Evolutionary conservation across 2,797 vertebrate genomes (phyloP), one percentile per base, ranked within the genome.

Genomic region (Hyperoplus immaculatus): DNA sequence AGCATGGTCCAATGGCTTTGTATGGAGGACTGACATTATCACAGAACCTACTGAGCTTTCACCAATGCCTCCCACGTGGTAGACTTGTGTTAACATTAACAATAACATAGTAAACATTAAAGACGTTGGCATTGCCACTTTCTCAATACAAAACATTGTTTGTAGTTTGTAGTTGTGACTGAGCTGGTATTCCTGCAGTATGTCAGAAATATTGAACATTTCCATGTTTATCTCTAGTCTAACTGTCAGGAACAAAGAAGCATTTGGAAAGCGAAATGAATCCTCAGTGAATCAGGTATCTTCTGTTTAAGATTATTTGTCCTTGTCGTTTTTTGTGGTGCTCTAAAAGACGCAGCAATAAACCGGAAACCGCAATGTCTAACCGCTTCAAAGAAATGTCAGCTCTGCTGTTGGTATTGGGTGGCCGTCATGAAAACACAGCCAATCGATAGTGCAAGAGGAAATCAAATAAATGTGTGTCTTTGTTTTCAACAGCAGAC

Each of bases 11-110:
- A 21, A 10, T 58, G 56, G 72, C 65, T 76, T 88, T 87, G 79
- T 87, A 60, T 71, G 57, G 47, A 61, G 42, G 54, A 42, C 13
- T 55, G 51, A 71, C 10, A 56, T 80, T 78, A 82, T 81, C 83
- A 78, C 50, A 61, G 74, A 70, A 87, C 83, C 73, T 65, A 16
- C 61, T 62, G 69, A 66, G 53, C 69, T 53, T 69, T 55, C 77
- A 75, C 62, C 54, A 43, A 55, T 15, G 15, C 57, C 50, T 36
- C 47, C 51, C 13, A 29, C 53, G 0, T n/a, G 64, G 54, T 59
- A 7, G 0, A 56, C 51, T 67, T 45, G 69, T 29, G 36, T 58
- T 68, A 29, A 29, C 29, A 29, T 29, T 29, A 29, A 29, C 29
- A 29, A 29, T 29, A 29, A 29, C 29, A 29, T 29, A 29, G 29